Evolutionary conservation across 2,797 vertebrate species (phyloP), one percentile per base, ranked within the genome.

Genomic region (Melanotaenia boesemani): DNA sequence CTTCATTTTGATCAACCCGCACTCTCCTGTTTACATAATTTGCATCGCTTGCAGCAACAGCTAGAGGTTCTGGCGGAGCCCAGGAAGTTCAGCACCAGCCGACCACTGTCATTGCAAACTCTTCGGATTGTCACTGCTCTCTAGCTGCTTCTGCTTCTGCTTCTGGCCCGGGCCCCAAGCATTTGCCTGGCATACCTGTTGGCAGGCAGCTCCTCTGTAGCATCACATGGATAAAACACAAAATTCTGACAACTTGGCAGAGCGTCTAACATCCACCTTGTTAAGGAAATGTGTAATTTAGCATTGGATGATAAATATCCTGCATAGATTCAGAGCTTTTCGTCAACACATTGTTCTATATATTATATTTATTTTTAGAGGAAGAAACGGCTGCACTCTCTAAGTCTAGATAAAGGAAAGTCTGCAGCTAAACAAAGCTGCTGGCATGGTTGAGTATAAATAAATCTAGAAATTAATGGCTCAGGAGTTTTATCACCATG

Each of bases 381-480:
- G 55, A 60, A 76, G 56, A 59, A 76, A 72, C 66, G 58, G 69
- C 41, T 72, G 56, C 32, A 59, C 73, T 86, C 56, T n/a, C 32
- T 81, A 44, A 24, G 44, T 55, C 37, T 24, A 20, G 68, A 85
- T 86, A 76, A 82, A 79, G 57, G 57, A 56, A 18, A 60, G 24
- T 26, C 41, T 65, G 26, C 34, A 70, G 70, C 77, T 74, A 70
- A 71, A 83, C 74, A 76, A 61, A 63, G 54, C 59, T 62, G 65
- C 59, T 67, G 63, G 76, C 81, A 74, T 74, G 77, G 69, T 61
- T 72, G 80, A 80, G 70, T 82, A 68, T 88, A 85, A 87, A 87
- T 88, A 90, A 87, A 85, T 86, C 77, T 75, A 70, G 65, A 86
- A 90, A 91, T 88, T 78, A 92, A 89, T 86, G 80, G 81, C 72